A percentile compares a stretch with the other conserved stretches of the same genome.
phyloP scores from a whole-genome alignment of 2,113 vertebrate genomes.

The Glaucomys volans region DNA sequence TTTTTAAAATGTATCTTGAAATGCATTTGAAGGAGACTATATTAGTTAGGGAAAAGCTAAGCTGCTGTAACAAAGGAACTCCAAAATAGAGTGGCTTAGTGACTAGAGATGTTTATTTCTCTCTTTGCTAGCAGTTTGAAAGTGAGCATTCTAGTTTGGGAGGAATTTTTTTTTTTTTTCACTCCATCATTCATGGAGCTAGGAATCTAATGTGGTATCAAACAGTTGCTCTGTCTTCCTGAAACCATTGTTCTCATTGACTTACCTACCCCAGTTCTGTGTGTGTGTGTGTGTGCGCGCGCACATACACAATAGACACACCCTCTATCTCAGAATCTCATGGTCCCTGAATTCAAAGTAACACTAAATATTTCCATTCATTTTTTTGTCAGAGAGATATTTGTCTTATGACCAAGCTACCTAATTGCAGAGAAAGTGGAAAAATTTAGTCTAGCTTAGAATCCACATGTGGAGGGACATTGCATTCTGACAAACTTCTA shows the following conservation, averaged over 20 bases:
- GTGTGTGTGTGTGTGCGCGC: too few relatives aligned
- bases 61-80: slow-evolving; percentile 10
- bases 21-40: neutral
- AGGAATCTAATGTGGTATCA: neutral
- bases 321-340: neutral
- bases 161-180: slow-evolving; percentile 37
- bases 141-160: neutral
- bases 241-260: neutral
- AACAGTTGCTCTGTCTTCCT: neutral
- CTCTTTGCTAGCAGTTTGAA: neutral
- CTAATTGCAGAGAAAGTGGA: neutral
- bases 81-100: neutral
- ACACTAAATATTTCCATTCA: neutral
- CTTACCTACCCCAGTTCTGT: neutral
- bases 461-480: neutral
- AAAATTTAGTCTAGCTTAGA: neutral
- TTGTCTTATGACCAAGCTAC: neutral
- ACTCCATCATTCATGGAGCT: neutral
- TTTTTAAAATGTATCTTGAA: slow-evolving; percentile 62
- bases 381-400: neutral
- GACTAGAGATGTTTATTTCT: neutral
- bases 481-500: neutral
- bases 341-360: neutral
- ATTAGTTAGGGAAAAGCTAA: slow-evolving; percentile 62
- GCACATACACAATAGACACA: neutral